These are phyloP conservation scores for Cydia amplana DNA, from an alignment of 1,140 invertebrate genomes.

Conservation along the genomic window DNA sequence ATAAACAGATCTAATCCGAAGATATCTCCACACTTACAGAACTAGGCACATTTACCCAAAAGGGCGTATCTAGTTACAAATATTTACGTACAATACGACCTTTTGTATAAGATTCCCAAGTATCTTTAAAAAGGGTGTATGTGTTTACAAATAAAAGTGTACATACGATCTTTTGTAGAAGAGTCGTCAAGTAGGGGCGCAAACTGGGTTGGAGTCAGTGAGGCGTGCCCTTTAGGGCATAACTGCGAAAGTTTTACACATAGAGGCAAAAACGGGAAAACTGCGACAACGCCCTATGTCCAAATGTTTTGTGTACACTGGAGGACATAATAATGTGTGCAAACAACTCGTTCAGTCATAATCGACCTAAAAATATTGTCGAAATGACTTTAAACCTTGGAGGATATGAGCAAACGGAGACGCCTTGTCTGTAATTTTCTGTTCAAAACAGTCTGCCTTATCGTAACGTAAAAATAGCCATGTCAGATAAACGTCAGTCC, in stretches of 20 bases:
- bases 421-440: no score
- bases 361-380: no score
- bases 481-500: no score
- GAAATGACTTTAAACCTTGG: no score
- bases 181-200: not conserved
- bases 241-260: constrained; percentile 30
- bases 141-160: not conserved
- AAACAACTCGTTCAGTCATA: no score
- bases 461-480: no score
- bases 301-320: constrained; percentile 19
- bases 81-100: not conserved
- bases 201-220: constrained; percentile 5
- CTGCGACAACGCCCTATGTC: constrained; percentile 18
- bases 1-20: constrained; percentile 21
- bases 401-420: no score
- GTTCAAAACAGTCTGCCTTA: no score
- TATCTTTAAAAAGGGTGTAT: not conserved
- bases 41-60: not conserved
- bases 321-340: not conserved
- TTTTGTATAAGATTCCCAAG: not conserved
- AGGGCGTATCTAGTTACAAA: not conserved
- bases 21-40: constrained; percentile 12
- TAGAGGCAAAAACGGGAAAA: constrained; percentile 32
- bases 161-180: not conserved
- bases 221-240: constrained; percentile 27